Conservation (phyloP, 2,113 vertebrate species). For the Murina feae region DNA sequence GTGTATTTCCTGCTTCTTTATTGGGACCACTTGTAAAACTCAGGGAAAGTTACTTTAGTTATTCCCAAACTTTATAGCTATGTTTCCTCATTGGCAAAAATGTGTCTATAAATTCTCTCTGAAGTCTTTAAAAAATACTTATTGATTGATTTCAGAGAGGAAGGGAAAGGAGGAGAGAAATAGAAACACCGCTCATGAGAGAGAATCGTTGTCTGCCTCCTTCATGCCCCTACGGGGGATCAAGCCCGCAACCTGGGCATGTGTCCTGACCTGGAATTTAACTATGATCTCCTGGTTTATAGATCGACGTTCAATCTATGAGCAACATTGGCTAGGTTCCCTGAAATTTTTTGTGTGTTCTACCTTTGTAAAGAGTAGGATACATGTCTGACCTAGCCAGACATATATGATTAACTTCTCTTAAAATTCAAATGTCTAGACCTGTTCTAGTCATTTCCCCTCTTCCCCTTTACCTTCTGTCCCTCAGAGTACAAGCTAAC, state of each 20-base stretch:
- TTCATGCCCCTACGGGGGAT: too few species aligned
- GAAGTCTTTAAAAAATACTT: too few species aligned
- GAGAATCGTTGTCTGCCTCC: too few species aligned
- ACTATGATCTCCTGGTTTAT: too few species aligned
- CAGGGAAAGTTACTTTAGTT: neutral
- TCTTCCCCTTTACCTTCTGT: neutral
- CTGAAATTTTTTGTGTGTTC: neutral
- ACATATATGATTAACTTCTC: neutral
- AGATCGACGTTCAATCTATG: too few species aligned
- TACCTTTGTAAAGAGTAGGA: neutral
- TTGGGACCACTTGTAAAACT: neutral
- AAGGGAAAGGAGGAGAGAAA: too few species aligned
- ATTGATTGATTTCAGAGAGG: too few species aligned
- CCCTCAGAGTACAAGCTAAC: neutral
- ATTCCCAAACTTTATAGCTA: neutral
- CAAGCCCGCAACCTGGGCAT: too few species aligned
- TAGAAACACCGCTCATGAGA: too few species aligned
- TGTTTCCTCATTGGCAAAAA: slow-evolving; percentile 15
- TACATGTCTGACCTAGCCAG: neutral
- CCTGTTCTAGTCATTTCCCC: neutral
- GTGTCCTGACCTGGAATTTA: too few species aligned
- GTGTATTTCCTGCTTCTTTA: neutral
- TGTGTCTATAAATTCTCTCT: neutral
- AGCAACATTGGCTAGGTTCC: neutral
- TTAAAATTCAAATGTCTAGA: neutral